phyloP scores from a whole-genome alignment of 2,113 vertebrate species.

The Choloepus hoffmanni region DNA sequence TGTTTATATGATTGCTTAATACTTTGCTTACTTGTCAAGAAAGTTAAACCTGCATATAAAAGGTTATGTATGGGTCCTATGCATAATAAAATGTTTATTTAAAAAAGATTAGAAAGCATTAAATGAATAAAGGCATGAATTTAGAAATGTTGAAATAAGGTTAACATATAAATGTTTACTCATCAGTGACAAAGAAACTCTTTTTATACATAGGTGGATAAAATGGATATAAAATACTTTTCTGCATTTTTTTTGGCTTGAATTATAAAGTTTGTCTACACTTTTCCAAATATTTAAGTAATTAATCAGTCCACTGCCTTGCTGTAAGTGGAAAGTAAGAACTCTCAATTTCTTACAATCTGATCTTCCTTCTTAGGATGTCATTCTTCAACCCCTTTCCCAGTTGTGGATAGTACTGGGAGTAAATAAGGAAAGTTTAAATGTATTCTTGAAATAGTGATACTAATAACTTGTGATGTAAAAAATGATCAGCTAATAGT shows the following conservation, averaged over 20 bases:
- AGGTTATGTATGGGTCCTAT: background rate
- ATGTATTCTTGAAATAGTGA: background rate
- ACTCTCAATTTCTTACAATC: background rate
- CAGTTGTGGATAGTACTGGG: background rate
- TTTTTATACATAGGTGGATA: background rate
- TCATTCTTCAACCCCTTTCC: background rate
- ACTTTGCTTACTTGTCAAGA: constrained; percentile 2
- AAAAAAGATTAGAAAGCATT: background rate
- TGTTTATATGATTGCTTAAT: background rate
- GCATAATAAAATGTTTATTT: background rate
- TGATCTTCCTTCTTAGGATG: background rate
- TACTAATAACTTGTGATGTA: background rate
- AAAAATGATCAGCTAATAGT: background rate
- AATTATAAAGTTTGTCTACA: background rate
- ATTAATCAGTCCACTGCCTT: background rate
- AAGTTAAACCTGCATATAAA: background rate
- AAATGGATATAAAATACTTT: background rate
- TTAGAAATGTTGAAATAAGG: background rate
- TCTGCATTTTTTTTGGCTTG: background rate
- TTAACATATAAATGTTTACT: background rate
- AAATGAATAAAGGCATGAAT: background rate
- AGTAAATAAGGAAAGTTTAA: background rate
- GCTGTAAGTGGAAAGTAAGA: background rate
- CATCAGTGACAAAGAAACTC: background rate
- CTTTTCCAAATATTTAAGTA: background rate